Conservation (phyloP, 2,797 vertebrate genomes). For the Spondyliosoma cantharus region DNA sequence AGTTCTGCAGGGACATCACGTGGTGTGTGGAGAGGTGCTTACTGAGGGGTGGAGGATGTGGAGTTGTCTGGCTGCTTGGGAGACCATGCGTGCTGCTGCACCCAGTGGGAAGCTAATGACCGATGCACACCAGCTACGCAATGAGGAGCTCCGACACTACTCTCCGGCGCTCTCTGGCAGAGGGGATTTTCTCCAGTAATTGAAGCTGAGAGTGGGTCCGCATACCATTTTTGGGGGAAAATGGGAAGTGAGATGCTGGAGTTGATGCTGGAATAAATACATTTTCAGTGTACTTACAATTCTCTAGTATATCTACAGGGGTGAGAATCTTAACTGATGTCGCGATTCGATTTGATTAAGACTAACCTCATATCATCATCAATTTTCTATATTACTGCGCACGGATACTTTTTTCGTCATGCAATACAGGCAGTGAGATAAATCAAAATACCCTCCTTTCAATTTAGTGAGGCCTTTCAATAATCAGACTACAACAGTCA, state of each 20-base stretch:
- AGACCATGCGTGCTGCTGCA: constrained; percentile 73
- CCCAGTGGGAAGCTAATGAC: constrained; percentile 79
- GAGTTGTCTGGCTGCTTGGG: constrained; percentile 60
- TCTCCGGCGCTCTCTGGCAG: constrained; percentile 42
- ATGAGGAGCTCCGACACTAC: constrained; percentile 52
- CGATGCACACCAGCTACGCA: constrained; percentile 56
- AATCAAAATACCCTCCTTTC: too few species aligned
- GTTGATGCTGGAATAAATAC: constrained; percentile 28
- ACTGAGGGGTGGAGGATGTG: constrained; percentile 57
- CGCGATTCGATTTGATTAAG: too few species aligned
- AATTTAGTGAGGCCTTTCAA: too few species aligned
- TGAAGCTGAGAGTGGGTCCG: constrained; percentile 56
- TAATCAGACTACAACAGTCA: too few species aligned
- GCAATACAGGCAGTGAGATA: too few species aligned
- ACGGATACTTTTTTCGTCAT: too few species aligned
- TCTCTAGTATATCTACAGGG: neutral
- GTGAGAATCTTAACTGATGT: too few species aligned
- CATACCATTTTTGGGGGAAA: constrained; percentile 24
- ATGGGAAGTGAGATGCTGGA: constrained; percentile 19
- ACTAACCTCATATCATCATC: too few species aligned
- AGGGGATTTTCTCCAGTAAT: constrained; percentile 71
- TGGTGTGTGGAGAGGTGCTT: constrained; percentile 54
- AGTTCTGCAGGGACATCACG: constrained; percentile 50
- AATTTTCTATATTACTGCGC: too few species aligned
- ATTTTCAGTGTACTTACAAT: constrained; percentile 5